Percentiles rank a stretch among this genome's conserved stretches.
Conservation (phyloP, 2,888 invertebrate genomes). For the Acanthacorydalis orientalis region DNA sequence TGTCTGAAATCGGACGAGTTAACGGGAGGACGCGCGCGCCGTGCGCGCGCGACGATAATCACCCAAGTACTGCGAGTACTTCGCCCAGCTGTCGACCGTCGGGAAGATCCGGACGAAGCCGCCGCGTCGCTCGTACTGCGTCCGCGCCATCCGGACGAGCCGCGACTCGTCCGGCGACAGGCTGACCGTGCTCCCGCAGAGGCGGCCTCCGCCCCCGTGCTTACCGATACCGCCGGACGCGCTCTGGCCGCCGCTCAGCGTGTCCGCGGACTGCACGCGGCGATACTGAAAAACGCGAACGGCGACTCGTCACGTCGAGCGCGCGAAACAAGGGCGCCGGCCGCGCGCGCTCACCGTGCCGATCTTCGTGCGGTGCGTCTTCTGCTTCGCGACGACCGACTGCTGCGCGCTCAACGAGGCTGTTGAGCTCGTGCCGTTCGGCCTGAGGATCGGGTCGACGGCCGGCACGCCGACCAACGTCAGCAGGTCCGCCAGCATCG, state of each 20-base stretch:
- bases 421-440: conserved; percentile 16
- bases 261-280: conserved; percentile 58
- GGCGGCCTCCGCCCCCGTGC: conserved; percentile 9
- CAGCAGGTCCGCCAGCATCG: conserved; percentile 75
- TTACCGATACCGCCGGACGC: conserved; percentile 6
- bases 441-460: conserved; percentile 45
- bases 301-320: no score
- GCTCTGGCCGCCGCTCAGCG: conserved; percentile 22
- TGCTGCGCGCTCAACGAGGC: conserved; percentile 5
- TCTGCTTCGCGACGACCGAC: not conserved
- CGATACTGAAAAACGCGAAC: conserved; percentile 33
- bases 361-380: no score
- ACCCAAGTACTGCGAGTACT: conserved; percentile 65
- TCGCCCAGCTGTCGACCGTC: conserved; percentile 72
- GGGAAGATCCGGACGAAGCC: conserved; percentile 88
- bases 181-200: conserved; percentile 19
- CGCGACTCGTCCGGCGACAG: conserved; percentile 63
- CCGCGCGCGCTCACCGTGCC: no score
- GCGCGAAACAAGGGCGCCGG: no score
- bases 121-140: conserved; percentile 68
- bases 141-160: conserved; percentile 53
- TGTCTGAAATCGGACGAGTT: conserved; percentile 21
- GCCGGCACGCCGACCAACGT: conserved; percentile 82
- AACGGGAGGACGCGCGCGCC: no score
- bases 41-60: no score